Conservation (phyloP, 1,140 invertebrate species). For the Drosophila lacteicornis region DNA sequence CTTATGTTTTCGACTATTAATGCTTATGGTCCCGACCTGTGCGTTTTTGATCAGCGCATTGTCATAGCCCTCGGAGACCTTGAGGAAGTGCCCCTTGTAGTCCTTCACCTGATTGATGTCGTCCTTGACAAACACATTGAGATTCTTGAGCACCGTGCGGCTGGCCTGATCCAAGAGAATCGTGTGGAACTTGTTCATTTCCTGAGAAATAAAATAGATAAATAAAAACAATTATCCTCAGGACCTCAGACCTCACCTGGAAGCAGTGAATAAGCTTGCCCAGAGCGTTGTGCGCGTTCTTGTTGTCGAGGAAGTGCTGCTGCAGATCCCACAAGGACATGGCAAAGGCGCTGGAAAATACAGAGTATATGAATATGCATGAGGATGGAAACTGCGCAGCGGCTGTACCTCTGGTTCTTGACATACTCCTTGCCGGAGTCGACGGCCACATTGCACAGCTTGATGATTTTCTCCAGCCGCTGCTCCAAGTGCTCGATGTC, state of each 20-base stretch:
- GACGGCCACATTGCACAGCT: conserved; percentile 93
- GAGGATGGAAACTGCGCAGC: conserved; percentile 31
- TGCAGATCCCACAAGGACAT: conserved; percentile 94
- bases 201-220: conserved; percentile 85
- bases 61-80: conserved; percentile 95
- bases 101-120: conserved; percentile 97
- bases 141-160: conserved; percentile 94
- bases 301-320: conserved; percentile 91
- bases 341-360: conserved; percentile 88
- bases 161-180: conserved; percentile 96
- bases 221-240: too few species aligned
- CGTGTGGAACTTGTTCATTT: conserved; percentile 96
- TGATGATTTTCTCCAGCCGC: conserved; percentile 95
- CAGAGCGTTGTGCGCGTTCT: conserved; percentile 83
- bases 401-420: conserved; percentile 91
- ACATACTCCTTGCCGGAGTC: conserved; percentile 95
- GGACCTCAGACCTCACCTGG: conserved; percentile 86
- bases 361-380: conserved; percentile 48
- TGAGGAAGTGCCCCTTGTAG: conserved; percentile 94
- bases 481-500: conserved; percentile 94
- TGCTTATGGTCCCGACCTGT: conserved; percentile 85
- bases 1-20: neutral
- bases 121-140: conserved; percentile 94
- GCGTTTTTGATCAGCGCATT: conserved; percentile 93
- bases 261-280: conserved; percentile 86